Conservation (phyloP, 2,113 vertebrate species). For the mouse (Mus musculus) region GRCm39 chrX:141636001-141636500, state of each 20-base stretch:
- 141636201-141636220: slow-evolving; percentile 90
- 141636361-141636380: slow-evolving; percentile 80
- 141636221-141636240: slow-evolving; percentile 62
- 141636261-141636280: slow-evolving; percentile 90
- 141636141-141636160: slow-evolving; percentile 99
- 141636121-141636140: slow-evolving; percentile 97
- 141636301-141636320: slow-evolving; percentile 89
- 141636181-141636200: slow-evolving; percentile 99
- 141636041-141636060: slow-evolving; percentile 95
- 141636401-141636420: slow-evolving; percentile 69
- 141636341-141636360: slow-evolving; percentile 89
- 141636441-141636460: slow-evolving; percentile 92
- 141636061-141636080: slow-evolving; percentile 95
- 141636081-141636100: slow-evolving; percentile 99
- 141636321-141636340: slow-evolving; percentile 91
- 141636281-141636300: slow-evolving; percentile 74
- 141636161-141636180: slow-evolving; percentile 98
- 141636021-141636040: slow-evolving; percentile 98
- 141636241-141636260: slow-evolving; percentile 84
- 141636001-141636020: slow-evolving; percentile 95
- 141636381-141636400: slow-evolving; percentile 79
- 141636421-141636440: slow-evolving; percentile 78
- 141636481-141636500: neutral
- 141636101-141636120: slow-evolving; percentile 99
- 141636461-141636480: slow-evolving; percentile 26